Evolutionary conservation across 2,113 vertebrate species (phyloP).

Genomic region (Oryctolagus cuniculus): mOryCun1.1 NC_091438.1:26919001-26919500

Average conservation of each 20-base stretch:
- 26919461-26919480: no score
- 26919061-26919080: neutral
- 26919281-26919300: no score
- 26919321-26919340: no score
- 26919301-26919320: no score
- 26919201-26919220: neutral
- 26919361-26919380: no score
- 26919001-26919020: neutral
- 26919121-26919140: neutral
- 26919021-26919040: neutral
- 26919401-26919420: no score
- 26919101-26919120: neutral
- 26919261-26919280: neutral
- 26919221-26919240: no score
- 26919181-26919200: neutral
- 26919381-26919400: no score
- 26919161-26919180: neutral
- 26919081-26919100: neutral
- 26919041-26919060: neutral
- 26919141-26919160: neutral
- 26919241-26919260: neutral
- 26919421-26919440: no score
- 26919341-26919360: no score
- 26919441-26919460: no score
- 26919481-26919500: no score